Conservation (phyloP, 30 jellyfish, hydroid and myxozoan genomes). For the Aurelia aurita complex sp. Pacific region DNA sequence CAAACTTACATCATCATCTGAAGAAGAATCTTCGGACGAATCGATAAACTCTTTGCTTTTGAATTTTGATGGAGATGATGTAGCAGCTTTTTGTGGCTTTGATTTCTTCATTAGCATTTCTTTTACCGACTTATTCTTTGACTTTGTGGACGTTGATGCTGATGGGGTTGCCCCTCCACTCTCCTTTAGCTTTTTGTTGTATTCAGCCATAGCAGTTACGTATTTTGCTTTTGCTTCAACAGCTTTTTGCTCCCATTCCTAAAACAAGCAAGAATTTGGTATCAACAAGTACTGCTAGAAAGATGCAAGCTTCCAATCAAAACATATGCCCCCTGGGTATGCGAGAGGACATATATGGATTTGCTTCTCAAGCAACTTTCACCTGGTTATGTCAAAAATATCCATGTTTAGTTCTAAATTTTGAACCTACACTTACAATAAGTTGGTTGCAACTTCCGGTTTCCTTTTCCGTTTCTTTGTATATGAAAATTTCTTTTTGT, state of each 20-base stretch:
- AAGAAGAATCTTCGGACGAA: conserved; percentile 61
- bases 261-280: no score
- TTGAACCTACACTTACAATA: no score
- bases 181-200: conserved; percentile 46
- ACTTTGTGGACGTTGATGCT: not conserved
- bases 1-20: conserved; percentile 62
- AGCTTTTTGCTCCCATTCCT: conserved; percentile 87
- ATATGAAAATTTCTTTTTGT: no score
- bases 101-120: conserved; percentile 15
- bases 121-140: conserved; percentile 30
- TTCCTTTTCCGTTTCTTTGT: no score
- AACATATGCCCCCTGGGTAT: no score
- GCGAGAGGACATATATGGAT: no score
- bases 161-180: conserved; percentile 19
- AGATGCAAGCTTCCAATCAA: no score
- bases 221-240: conserved; percentile 69
- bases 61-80: conserved; percentile 70
- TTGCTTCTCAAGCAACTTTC: no score
- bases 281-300: no score
- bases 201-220: conserved; percentile 68
- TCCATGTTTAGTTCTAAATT: no score
- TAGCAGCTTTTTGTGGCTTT: conserved; percentile 23
- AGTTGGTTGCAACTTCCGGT: no score
- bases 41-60: conserved; percentile 94
- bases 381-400: no score